phyloP scores from a whole-genome alignment of 1,140 invertebrate genomes.

The Neodiprion fabricii region DNA sequence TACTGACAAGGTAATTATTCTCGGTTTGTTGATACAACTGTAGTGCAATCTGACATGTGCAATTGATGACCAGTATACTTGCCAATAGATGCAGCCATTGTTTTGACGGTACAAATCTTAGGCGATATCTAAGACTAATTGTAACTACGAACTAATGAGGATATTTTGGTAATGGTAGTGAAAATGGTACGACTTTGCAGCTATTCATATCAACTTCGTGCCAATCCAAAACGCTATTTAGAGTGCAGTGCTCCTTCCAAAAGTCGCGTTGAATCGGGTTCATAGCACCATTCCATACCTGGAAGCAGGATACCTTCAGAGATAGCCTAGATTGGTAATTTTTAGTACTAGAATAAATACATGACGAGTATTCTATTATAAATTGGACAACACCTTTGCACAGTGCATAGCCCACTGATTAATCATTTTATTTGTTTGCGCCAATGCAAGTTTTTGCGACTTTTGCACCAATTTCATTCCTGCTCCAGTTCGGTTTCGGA shows the following conservation, averaged over 20 bases:
- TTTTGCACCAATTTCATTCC: constrained; percentile 39
- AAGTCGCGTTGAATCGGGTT: constrained; percentile 38
- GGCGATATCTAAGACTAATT: too few relatives aligned
- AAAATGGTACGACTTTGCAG: constrained; percentile 38
- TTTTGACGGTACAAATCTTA: too few relatives aligned
- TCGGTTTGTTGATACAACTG: too few relatives aligned
- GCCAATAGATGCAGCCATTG: too few relatives aligned
- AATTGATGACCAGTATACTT: too few relatives aligned
- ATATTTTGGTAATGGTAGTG: constrained; percentile 46
- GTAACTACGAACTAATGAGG: not conserved
- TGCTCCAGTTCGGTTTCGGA: constrained; percentile 32
- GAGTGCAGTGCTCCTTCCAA: constrained; percentile 40
- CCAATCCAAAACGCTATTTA: constrained; percentile 32
- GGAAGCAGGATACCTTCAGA: constrained; percentile 13
- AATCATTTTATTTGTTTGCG: constrained; percentile 42
- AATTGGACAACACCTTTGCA: constrained; percentile 41
- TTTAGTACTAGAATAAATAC: constrained; percentile 2
- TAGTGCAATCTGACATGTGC: too few relatives aligned
- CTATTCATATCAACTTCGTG: constrained; percentile 40
- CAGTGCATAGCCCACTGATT: constrained; percentile 49
- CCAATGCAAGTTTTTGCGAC: constrained; percentile 35
- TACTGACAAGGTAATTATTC: too few relatives aligned
- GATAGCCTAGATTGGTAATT: constrained; percentile 10
- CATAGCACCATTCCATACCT: constrained; percentile 47
- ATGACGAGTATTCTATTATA: constrained; percentile 4